phyloP scores from a whole-genome alignment of 2,797 vertebrate species.

The Ataeniobius toweri region DNA sequence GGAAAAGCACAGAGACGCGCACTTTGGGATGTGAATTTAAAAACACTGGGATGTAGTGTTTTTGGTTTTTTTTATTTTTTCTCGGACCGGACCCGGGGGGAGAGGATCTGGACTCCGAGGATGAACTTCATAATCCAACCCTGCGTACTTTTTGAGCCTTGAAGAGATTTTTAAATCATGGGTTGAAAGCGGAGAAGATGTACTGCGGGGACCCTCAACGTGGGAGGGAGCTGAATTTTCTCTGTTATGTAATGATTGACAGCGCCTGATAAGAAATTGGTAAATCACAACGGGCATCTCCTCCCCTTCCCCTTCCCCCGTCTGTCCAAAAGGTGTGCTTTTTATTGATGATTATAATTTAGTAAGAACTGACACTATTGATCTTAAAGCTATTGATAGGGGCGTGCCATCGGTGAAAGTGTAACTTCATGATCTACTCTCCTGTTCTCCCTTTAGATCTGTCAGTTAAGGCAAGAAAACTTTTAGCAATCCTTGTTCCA shows the following conservation, averaged over 20 bases:
- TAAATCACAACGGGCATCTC: conserved; percentile 36
- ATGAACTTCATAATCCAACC: conserved; percentile 59
- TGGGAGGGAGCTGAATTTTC: conserved; percentile 70
- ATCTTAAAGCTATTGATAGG: conserved; percentile 4
- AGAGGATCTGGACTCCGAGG: conserved; percentile 38
- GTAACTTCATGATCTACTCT: not conserved
- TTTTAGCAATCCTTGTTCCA: not conserved
- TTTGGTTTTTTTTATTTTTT: not conserved
- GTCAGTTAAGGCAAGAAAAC: not conserved
- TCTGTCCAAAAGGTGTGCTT: conserved; percentile 10
- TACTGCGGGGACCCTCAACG: conserved; percentile 70
- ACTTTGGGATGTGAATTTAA: conserved; percentile 35
- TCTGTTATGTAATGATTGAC: conserved; percentile 77
- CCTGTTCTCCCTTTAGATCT: not conserved
- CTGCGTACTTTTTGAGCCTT: conserved; percentile 57
- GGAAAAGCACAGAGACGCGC: conserved; percentile 25
- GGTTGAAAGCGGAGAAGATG: conserved; percentile 69
- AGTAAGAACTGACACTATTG: not conserved
- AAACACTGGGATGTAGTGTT: conserved; percentile 61
- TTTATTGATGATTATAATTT: conserved; percentile 1
- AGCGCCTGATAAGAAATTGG: conserved; percentile 62
- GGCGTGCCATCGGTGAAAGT: conserved; percentile 26
- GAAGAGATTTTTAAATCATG: conserved; percentile 65
- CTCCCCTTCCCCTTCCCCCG: conserved; percentile 24
- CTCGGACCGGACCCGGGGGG: conserved; percentile 16